Evolutionary conservation across 2,113 vertebrate species (phyloP).

Genomic region (Trogon melanurus): DNA sequence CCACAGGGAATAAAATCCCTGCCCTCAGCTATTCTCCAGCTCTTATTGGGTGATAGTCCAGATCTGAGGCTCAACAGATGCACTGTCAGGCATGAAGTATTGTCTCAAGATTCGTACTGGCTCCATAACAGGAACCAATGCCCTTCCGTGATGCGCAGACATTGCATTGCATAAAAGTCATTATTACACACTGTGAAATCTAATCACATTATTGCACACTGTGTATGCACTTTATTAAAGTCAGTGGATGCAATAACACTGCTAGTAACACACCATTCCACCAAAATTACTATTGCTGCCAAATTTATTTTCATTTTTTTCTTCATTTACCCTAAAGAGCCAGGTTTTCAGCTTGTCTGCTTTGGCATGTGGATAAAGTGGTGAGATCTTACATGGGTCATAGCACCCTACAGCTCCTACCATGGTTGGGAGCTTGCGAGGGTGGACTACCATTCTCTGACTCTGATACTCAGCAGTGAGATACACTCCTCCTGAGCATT

Average conservation of each 20-base stretch:
- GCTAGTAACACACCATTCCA: background rate
- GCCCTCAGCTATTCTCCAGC: background rate
- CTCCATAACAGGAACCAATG: background rate
- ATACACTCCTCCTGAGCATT: background rate
- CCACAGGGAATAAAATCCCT: background rate
- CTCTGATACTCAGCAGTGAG: background rate
- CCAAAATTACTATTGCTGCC: background rate
- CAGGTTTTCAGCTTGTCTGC: background rate
- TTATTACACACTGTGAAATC: slow-evolving; percentile 33
- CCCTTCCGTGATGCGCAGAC: background rate
- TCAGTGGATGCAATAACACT: background rate
- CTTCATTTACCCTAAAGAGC: background rate
- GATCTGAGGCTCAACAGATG: background rate
- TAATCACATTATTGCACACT: slow-evolving; percentile 46
- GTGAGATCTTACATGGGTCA: background rate
- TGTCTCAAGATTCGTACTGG: background rate
- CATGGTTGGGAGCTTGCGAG: accelerated
- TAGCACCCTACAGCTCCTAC: background rate
- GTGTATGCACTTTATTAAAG: slow-evolving; percentile 9
- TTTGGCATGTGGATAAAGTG: background rate
- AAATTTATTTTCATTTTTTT: background rate
- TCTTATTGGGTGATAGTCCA: background rate
- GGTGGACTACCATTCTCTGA: accelerated
- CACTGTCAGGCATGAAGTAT: background rate
- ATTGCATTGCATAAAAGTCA: background rate